Evolutionary conservation across 2,888 invertebrate genomes (phyloP).

Genomic region (Hedychridium roseum): DNA sequence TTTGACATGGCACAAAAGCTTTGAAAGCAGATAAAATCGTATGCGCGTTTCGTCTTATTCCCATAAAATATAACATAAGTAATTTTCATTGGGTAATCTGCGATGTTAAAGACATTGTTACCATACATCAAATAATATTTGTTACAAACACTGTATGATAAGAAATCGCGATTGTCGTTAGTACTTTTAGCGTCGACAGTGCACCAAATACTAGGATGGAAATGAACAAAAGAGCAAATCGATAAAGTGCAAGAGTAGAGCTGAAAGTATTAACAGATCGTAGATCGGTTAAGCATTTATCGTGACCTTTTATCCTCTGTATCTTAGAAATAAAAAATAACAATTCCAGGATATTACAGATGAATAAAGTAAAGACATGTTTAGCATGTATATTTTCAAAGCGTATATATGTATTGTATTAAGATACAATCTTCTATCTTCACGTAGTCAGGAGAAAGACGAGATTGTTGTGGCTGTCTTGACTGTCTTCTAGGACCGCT

Average conservation of each 20-base stretch:
- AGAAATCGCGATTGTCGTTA: neutral
- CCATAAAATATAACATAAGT: constrained; percentile 27
- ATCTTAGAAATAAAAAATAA: constrained; percentile 26
- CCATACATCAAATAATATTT: constrained; percentile 21
- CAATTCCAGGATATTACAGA: constrained; percentile 55
- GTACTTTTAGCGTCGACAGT: neutral
- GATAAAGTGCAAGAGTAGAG: neutral
- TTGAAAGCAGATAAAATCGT: constrained; percentile 19
- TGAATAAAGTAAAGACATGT: constrained; percentile 59
- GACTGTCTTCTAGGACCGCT: constrained; percentile 35
- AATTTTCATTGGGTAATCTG: constrained; percentile 23
- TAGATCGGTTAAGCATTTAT: neutral
- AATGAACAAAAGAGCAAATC: neutral
- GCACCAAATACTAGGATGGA: no score
- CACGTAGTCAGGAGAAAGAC: constrained; percentile 44
- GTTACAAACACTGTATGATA: constrained; percentile 7
- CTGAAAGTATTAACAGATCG: neutral
- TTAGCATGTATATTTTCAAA: constrained; percentile 56
- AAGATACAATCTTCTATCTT: constrained; percentile 60
- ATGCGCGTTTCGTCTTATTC: constrained; percentile 24
- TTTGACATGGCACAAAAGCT: no score
- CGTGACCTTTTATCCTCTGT: neutral
- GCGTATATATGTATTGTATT: constrained; percentile 56
- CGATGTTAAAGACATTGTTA: constrained; percentile 23
- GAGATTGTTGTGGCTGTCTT: constrained; percentile 38